phyloP scores from a whole-genome alignment of 2,113 vertebrate species.

The Talpa occidentalis region DNA sequence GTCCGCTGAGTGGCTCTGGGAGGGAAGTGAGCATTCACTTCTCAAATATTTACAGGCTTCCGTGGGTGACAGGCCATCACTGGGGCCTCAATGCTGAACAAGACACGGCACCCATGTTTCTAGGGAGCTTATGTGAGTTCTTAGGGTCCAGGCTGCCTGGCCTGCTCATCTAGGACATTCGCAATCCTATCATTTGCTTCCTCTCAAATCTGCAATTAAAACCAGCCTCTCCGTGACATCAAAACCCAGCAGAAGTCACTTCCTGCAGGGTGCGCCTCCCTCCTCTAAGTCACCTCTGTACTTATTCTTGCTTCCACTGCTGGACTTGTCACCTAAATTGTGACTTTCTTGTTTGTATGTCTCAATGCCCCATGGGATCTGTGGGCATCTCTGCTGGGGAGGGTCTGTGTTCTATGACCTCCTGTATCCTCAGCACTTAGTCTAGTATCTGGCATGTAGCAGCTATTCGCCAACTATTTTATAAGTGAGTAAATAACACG shows the following conservation, averaged over 20 bases:
- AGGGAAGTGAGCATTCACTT: background rate
- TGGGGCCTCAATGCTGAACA: background rate
- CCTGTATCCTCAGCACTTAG: background rate
- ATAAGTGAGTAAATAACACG: background rate
- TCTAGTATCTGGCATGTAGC: background rate
- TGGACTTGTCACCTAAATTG: too few relatives aligned
- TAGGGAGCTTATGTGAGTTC: rapidly evolving
- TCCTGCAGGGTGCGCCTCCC: background rate
- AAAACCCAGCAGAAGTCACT: background rate
- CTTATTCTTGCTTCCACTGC: background rate
- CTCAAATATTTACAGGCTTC: background rate
- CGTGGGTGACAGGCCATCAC: background rate
- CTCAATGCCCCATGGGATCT: background rate
- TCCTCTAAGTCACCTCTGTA: background rate
- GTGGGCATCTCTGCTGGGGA: background rate
- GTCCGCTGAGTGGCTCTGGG: rapidly evolving
- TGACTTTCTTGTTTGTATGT: background rate
- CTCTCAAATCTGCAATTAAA: background rate
- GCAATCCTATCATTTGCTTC: background rate
- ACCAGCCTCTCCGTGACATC: background rate
- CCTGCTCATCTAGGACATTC: background rate
- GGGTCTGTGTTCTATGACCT: too few relatives aligned
- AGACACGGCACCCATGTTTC: rapidly evolving
- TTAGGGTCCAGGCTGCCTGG: background rate
- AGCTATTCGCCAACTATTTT: background rate